Conservation (phyloP, 1,140 invertebrate genomes). For the Meteorus sp. region DNA sequence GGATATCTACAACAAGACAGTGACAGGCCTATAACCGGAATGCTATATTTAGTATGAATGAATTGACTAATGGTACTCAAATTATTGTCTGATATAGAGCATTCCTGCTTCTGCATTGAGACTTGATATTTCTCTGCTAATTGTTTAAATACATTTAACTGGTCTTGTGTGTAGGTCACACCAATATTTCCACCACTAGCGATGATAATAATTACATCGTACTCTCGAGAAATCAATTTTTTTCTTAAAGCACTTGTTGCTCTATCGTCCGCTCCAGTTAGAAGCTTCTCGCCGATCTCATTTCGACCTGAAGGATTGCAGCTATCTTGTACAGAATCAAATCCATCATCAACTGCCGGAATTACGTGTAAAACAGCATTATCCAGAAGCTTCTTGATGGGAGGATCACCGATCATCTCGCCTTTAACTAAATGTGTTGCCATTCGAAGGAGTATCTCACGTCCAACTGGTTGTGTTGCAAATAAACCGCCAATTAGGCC, state of each 20-base stretch:
- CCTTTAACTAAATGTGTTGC: conserved; percentile 78
- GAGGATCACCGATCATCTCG: conserved; percentile 66
- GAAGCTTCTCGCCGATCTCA: conserved; percentile 64
- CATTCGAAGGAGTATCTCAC: conserved; percentile 81
- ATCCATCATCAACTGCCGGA: conserved; percentile 67
- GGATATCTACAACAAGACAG: conserved; percentile 82
- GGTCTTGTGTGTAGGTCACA: conserved; percentile 49
- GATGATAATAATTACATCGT: conserved; percentile 67
- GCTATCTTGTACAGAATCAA: conserved; percentile 55
- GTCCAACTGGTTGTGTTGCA: conserved; percentile 79
- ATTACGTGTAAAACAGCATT: conserved; percentile 80
- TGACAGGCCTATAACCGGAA: conserved; percentile 54
- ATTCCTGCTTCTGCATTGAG: conserved; percentile 38
- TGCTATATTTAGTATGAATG: conserved; percentile 42
- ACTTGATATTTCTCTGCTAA: conserved; percentile 54
- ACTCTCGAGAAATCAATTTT: conserved; percentile 61
- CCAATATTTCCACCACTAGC: conserved; percentile 63
- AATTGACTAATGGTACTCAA: conserved; percentile 40
- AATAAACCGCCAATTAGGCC: conserved; percentile 82
- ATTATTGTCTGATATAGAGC: conserved; percentile 36
- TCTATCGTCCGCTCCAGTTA: conserved; percentile 50
- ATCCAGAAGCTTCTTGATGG: conserved; percentile 67
- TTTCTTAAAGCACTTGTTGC: conserved; percentile 63
- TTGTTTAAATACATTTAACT: conserved; percentile 57
- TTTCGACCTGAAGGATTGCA: conserved; percentile 58